These are phyloP conservation scores for Apodemia hepburni DNA, from an alignment of 2,888 invertebrate genomes.

Conservation along the genomic window DNA sequence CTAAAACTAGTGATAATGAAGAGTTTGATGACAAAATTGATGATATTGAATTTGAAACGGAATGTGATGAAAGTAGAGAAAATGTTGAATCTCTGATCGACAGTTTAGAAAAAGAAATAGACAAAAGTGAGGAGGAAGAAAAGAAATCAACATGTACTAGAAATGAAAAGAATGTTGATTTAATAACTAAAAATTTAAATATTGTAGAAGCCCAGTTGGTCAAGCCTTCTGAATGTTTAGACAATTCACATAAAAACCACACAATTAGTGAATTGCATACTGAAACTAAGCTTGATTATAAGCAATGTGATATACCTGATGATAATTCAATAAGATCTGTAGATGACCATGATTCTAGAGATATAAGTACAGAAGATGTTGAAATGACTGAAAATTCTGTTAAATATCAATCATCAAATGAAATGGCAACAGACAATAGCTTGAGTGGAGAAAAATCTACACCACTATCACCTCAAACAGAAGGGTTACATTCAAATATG, in stretches of 20 bases:
- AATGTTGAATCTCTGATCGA: not conserved
- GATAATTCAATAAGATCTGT: not conserved
- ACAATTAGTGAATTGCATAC: not conserved
- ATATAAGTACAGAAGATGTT: not conserved
- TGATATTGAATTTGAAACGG: not conserved
- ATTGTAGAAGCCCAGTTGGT: not conserved
- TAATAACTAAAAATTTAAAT: not conserved
- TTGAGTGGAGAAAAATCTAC: not conserved
- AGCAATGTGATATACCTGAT: not conserved
- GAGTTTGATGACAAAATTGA: conserved; percentile 9
- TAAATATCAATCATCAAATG: not conserved
- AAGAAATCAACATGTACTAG: not conserved
- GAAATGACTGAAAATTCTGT: not conserved
- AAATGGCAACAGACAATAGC: not conserved
- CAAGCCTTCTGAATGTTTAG: not conserved
- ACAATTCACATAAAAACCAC: not conserved
- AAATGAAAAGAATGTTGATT: not conserved
- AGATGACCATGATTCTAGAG: not conserved
- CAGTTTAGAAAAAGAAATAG: conserved; percentile 4
- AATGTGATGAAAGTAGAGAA: conserved; percentile 12
- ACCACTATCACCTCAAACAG: not conserved
- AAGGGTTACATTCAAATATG: not conserved
- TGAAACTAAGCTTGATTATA: not conserved
- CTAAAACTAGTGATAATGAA: conserved; percentile 14
- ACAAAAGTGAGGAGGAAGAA: not conserved